phyloP scores from a whole-genome alignment of 2,888 invertebrate genomes.

The Drosophila tanythrix region DNA sequence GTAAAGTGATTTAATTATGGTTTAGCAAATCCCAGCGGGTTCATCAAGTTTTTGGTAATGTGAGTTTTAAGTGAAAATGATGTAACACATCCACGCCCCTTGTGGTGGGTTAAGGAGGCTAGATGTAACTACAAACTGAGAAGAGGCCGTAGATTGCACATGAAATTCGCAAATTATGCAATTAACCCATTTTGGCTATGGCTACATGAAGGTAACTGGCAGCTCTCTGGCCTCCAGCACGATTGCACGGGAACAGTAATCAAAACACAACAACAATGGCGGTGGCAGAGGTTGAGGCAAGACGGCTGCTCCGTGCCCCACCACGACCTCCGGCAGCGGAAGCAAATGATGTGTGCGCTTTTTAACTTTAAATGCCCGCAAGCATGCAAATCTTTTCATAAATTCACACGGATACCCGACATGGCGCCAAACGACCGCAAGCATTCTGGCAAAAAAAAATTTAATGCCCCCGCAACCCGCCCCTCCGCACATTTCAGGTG shows the following conservation, averaged over 20 bases:
- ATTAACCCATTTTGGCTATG: slow-evolving; percentile 77
- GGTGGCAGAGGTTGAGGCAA: slow-evolving; percentile 4
- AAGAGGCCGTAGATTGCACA: slow-evolving; percentile 52
- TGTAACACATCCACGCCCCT: background rate
- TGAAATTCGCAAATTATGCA: slow-evolving; percentile 79
- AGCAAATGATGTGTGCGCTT: slow-evolving; percentile 63
- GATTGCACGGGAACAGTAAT: slow-evolving; percentile 2
- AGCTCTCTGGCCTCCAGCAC: background rate
- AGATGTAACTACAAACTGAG: background rate
- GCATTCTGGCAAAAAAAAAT: slow-evolving; percentile 9
- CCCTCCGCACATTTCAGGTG: slow-evolving; percentile 5
- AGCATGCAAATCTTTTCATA: slow-evolving; percentile 82
- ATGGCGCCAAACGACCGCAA: slow-evolving; percentile 29
- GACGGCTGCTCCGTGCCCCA: slow-evolving; percentile 2
- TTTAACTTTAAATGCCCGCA: slow-evolving; percentile 80
- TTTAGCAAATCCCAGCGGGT: background rate
- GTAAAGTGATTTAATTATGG: slow-evolving; percentile 33
- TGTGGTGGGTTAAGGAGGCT: background rate
- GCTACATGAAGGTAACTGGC: slow-evolving; percentile 58
- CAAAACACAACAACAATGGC: slow-evolving; percentile 16
- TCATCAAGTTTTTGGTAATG: slow-evolving; percentile 16
- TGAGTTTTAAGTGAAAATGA: slow-evolving; percentile 27
- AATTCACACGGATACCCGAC: slow-evolving; percentile 66
- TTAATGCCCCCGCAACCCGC: background rate
- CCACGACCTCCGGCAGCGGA: slow-evolving; percentile 14